phyloP scores from a whole-genome alignment of 2,888 invertebrate species.

The Xestia rhomboidea region DNA sequence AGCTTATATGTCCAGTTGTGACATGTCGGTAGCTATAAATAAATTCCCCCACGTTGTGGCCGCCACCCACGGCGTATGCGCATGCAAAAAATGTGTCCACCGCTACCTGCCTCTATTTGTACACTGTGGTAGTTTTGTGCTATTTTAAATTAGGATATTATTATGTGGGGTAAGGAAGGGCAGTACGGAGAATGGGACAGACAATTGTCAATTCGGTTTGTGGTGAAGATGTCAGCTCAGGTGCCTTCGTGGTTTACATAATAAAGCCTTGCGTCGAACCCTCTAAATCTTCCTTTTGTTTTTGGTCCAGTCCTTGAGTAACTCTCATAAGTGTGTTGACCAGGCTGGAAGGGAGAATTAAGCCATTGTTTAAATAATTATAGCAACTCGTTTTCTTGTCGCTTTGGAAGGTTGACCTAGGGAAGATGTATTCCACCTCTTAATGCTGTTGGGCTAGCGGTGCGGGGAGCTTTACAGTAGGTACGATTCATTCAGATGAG shows the following conservation, averaged over 20 bases:
- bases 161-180: constrained; percentile 37
- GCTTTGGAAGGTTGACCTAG: neutral
- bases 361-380: neutral
- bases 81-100: constrained; percentile 76
- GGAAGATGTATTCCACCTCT: neutral
- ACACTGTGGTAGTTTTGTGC: constrained; percentile 58
- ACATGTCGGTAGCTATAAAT: constrained; percentile 78
- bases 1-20: constrained; percentile 67
- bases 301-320: neutral
- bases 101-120: constrained; percentile 67
- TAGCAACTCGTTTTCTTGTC: neutral
- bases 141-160: constrained; percentile 65
- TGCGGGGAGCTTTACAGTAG: neutral
- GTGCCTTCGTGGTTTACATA: neutral
- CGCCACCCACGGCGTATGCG: constrained; percentile 76
- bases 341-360: neutral
- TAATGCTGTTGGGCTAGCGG: neutral
- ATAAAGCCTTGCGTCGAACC: constrained; percentile 9
- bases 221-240: constrained; percentile 36
- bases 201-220: constrained; percentile 54
- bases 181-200: constrained; percentile 20
- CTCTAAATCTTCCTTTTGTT: neutral
- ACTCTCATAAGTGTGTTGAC: neutral
- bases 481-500: neutral
- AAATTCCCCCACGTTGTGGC: constrained; percentile 74